Percentiles rank a stretch among this genome's conserved stretches.
Conservation (phyloP, 2,797 vertebrate genomes). For the Telmatherina bonti region DNA sequence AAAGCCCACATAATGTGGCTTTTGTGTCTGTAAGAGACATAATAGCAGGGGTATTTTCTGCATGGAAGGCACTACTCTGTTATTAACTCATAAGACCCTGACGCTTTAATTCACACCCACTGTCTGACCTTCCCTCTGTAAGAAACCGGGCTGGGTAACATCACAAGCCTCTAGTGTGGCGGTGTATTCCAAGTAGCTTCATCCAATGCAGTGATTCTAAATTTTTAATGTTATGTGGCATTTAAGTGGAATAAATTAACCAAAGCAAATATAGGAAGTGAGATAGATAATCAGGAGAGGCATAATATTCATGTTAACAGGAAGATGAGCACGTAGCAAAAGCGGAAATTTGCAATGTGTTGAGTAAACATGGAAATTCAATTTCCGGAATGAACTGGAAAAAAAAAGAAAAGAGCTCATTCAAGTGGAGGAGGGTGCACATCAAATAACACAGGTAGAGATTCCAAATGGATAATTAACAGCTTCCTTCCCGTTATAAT, state of each 20-base stretch:
- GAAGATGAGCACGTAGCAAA: constrained; percentile 59
- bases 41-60: constrained; percentile 72
- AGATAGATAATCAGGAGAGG: constrained; percentile 40
- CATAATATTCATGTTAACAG: constrained; percentile 56
- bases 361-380: constrained; percentile 58
- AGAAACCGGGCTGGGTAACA: constrained; percentile 56
- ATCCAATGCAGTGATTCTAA: constrained; percentile 9
- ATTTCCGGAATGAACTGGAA: constrained; percentile 38
- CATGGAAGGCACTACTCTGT: constrained; percentile 69
- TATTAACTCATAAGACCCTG: constrained; percentile 78
- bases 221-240: constrained; percentile 17
- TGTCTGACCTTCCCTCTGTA: constrained; percentile 67
- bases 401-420: constrained; percentile 59
- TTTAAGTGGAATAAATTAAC: constrained; percentile 34
- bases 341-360: constrained; percentile 58
- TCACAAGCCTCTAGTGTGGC: constrained; percentile 47
- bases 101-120: constrained; percentile 69
- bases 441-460: constrained; percentile 69
- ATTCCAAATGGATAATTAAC: constrained; percentile 81
- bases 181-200: constrained; percentile 10
- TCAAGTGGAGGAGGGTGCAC: constrained; percentile 47
- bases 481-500: constrained; percentile 78
- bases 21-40: constrained; percentile 76
- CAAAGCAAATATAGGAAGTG: constrained; percentile 24
- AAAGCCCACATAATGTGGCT: constrained; percentile 73